phyloP scores from a whole-genome alignment of 2,888 invertebrate genomes.

The Autographa pulchrina region DNA sequence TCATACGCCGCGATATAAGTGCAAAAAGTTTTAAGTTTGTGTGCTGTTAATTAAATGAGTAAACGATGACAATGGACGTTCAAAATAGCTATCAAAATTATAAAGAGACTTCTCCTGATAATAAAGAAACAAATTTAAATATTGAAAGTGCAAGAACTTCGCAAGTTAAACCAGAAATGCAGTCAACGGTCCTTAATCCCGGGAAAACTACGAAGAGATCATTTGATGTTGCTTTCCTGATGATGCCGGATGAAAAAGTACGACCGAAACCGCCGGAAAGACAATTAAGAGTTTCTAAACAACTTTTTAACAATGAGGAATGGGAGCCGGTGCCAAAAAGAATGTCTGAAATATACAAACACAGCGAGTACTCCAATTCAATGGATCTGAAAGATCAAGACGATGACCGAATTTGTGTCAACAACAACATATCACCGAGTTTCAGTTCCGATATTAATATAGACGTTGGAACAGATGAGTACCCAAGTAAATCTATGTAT shows the following conservation, averaged over 20 bases:
- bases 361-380: constrained; percentile 78
- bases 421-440: constrained; percentile 85
- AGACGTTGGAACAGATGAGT: constrained; percentile 87
- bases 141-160: constrained; percentile 87
- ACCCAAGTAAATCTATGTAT: constrained; percentile 84
- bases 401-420: constrained; percentile 80
- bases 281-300: constrained; percentile 87
- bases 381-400: constrained; percentile 81
- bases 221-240: constrained; percentile 97
- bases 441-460: constrained; percentile 87
- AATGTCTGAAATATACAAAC: constrained; percentile 83
- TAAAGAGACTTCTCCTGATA: constrained; percentile 85
- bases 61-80: constrained; percentile 93
- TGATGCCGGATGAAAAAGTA: constrained; percentile 95
- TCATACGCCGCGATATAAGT: constrained; percentile 86
- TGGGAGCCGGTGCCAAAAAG: constrained; percentile 84
- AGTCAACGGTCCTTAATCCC: constrained; percentile 75
- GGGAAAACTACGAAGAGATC: constrained; percentile 92
- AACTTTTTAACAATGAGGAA: constrained; percentile 84
- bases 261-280: constrained; percentile 91
- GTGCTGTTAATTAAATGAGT: constrained; percentile 80
- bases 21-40: constrained; percentile 82
- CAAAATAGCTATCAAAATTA: constrained; percentile 87
- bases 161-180: constrained; percentile 81
- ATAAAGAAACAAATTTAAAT: constrained; percentile 83